Conservation (phyloP, 1,140 invertebrate species). For the Venturia canescens region DNA sequence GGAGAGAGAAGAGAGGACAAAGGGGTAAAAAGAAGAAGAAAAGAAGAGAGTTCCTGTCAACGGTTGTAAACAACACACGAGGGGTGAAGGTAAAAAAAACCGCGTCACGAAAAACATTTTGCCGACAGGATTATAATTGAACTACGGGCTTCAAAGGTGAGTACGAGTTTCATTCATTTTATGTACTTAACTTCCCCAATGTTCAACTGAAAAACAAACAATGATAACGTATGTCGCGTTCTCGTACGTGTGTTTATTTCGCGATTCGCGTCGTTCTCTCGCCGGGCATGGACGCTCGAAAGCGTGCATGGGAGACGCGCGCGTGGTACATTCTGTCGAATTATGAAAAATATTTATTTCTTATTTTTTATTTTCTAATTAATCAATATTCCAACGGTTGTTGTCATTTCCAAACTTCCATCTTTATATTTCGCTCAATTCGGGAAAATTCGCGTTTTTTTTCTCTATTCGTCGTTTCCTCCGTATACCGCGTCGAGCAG, state of each 20-base stretch:
- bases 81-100: background rate
- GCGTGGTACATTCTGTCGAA: slow-evolving; percentile 21
- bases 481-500: background rate
- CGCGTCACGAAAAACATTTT: background rate
- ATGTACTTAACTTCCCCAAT: background rate
- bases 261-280: slow-evolving; percentile 10
- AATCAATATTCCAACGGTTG: background rate
- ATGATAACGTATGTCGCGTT: background rate
- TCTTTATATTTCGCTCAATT: background rate
- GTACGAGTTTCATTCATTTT: background rate
- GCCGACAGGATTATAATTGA: background rate
- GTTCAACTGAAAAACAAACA: background rate
- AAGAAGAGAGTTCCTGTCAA: slow-evolving; percentile 20
- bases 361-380: background rate
- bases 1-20: slow-evolving; percentile 1
- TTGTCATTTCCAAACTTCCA: background rate
- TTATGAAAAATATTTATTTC: background rate
- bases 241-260: background rate
- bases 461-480: background rate
- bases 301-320: slow-evolving; percentile 40
- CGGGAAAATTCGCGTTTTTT: background rate
- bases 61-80: background rate
- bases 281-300: slow-evolving; percentile 48
- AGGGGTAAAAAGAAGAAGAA: slow-evolving; percentile 27
- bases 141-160: background rate